Evolutionary conservation across 2,113 vertebrate species (phyloP).

Genomic region (Ranitomeya imitator): DNA sequence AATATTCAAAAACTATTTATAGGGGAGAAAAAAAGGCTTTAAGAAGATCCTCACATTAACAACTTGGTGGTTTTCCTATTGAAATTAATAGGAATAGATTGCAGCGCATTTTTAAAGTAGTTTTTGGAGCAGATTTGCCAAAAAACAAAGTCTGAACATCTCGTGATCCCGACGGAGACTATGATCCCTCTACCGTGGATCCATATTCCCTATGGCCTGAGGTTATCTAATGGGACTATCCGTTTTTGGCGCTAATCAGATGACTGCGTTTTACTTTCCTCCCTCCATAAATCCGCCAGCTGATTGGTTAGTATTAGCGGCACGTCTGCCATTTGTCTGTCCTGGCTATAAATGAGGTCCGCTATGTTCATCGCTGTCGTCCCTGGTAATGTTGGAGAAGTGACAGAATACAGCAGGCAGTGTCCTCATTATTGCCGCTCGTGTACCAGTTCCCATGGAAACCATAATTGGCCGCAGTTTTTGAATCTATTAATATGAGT

Average conservation of each 20-base stretch:
- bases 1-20: no score
- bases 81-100: no score
- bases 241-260: not conserved
- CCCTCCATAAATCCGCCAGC: not conserved
- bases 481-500: constrained; percentile 38
- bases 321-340: not conserved
- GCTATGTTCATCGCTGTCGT: not conserved
- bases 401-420: constrained; percentile 9
- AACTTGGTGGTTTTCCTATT: no score
- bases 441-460: constrained; percentile 14
- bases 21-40: no score
- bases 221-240: no score
- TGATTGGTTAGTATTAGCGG: not conserved
- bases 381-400: constrained; percentile 3
- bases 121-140: no score
- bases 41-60: no score
- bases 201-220: no score
- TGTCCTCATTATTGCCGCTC: constrained; percentile 7
- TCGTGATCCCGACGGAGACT: no score
- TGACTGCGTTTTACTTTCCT: not conserved
- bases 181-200: no score
- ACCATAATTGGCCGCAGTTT: constrained; percentile 31
- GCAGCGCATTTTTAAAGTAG: no score
- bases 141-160: no score
- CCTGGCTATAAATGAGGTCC: not conserved